These are phyloP conservation scores for Aphrophora alni DNA, from an alignment of 2,888 invertebrate species.

Conservation along the genomic window DNA sequence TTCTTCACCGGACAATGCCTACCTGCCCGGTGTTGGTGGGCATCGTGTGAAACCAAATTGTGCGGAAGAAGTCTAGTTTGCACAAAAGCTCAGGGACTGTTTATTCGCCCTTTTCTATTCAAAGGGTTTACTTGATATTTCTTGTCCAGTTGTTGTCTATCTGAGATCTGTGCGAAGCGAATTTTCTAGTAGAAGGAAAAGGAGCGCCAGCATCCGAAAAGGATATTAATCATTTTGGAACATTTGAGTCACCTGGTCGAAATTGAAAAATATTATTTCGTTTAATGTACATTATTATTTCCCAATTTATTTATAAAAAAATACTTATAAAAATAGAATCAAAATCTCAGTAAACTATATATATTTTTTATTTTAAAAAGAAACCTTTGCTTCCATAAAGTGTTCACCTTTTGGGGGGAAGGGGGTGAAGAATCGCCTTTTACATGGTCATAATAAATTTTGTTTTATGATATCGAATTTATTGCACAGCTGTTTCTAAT, in stretches of 20 bases:
- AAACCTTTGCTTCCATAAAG: no score
- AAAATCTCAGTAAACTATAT: no score
- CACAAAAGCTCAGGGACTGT: neutral
- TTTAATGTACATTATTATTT: no score
- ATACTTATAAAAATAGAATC: no score
- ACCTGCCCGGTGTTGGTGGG: neutral
- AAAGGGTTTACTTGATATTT: neutral
- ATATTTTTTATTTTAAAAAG: no score
- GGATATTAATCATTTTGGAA: neutral
- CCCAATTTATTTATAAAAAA: no score
- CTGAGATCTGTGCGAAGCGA: neutral
- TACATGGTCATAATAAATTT: no score
- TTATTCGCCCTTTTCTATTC: neutral
- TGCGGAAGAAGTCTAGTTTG: neutral
- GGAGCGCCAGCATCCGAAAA: neutral
- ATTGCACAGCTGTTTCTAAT: no score
- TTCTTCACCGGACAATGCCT: neutral
- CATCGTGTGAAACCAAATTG: constrained; percentile 6
- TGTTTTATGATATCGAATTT: no score
- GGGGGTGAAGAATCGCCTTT: no score
- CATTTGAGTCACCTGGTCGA: neutral
- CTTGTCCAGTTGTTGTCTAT: neutral
- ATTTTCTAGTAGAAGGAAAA: neutral
- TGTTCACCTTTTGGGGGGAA: no score
- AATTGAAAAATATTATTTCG: no score